Evolutionary conservation across 2,888 invertebrate species (phyloP).

Genomic region (Limnephilus auricula): DNA sequence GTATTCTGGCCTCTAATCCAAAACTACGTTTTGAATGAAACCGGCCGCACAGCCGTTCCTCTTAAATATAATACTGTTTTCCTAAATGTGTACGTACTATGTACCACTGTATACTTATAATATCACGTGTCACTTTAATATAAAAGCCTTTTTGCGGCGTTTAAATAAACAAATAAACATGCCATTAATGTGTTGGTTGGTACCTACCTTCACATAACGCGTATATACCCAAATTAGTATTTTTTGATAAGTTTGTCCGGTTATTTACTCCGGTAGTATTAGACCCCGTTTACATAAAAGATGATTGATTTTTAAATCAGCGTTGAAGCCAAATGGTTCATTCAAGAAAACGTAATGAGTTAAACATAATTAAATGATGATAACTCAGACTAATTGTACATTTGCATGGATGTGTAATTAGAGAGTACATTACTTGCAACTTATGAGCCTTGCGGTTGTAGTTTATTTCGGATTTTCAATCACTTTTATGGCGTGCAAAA

Average conservation of each 20-base stretch:
- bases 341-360: neutral
- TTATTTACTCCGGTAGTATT: neutral
- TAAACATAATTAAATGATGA: neutral
- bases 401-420: neutral
- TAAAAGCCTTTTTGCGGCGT: too few species aligned
- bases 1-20: too few species aligned
- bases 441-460: constrained; percentile 2
- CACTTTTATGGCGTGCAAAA: constrained; percentile 18
- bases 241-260: neutral
- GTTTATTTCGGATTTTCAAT: constrained; percentile 29
- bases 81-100: too few species aligned
- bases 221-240: neutral
- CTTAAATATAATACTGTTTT: too few species aligned
- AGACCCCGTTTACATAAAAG: neutral
- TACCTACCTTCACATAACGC: too few species aligned
- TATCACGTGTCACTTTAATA: too few species aligned
- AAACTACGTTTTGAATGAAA: too few species aligned
- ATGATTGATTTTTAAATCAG: neutral
- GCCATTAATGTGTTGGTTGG: too few species aligned
- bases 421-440: neutral
- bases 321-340: neutral
- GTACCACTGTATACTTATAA: too few species aligned
- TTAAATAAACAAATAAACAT: too few species aligned
- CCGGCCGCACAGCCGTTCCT: too few species aligned
- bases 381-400: constrained; percentile 30